These are phyloP conservation scores for Rhopilema esculentum DNA, from an alignment of 30 jellyfish, hydroid and myxozoan species.

Conservation along the genomic window DNA sequence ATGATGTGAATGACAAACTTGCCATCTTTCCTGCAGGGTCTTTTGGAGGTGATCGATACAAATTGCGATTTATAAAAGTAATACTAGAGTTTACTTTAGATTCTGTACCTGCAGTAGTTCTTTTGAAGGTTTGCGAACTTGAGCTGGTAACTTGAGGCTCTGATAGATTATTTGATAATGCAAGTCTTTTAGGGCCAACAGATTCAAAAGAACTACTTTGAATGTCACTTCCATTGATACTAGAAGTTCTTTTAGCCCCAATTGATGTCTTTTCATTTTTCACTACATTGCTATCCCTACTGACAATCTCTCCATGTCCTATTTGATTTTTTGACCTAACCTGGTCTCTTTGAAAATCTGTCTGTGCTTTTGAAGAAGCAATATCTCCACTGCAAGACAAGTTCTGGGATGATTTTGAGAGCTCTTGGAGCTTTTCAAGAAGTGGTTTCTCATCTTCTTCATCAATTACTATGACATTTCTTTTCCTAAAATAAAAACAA, in stretches of 20 bases:
- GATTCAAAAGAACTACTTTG: neutral
- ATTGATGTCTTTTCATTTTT: neutral
- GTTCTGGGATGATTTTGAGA: conserved; percentile 24
- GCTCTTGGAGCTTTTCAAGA: conserved; percentile 56
- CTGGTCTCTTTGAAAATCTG: neutral
- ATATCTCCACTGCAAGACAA: neutral
- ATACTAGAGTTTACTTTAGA: neutral
- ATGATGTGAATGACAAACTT: neutral
- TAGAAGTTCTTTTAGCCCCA: neutral
- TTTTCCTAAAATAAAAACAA: conserved; percentile 35
- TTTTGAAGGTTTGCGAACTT: neutral
- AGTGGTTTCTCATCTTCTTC: conserved; percentile 66
- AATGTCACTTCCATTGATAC: neutral
- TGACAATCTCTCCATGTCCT: neutral
- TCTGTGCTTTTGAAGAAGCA: conserved; percentile 15
- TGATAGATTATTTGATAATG: neutral
- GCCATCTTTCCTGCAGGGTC: neutral
- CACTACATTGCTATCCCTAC: neutral
- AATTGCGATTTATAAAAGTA: neutral
- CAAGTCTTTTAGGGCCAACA: neutral
- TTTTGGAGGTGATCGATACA: neutral
- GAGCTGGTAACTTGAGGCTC: neutral
- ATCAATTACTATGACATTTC: conserved; percentile 66
- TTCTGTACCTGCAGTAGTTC: neutral
- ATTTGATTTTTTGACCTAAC: neutral